Base-by-base conservation (phyloP, 2,113 vertebrate species). In the Etheostoma cragini region DNA sequence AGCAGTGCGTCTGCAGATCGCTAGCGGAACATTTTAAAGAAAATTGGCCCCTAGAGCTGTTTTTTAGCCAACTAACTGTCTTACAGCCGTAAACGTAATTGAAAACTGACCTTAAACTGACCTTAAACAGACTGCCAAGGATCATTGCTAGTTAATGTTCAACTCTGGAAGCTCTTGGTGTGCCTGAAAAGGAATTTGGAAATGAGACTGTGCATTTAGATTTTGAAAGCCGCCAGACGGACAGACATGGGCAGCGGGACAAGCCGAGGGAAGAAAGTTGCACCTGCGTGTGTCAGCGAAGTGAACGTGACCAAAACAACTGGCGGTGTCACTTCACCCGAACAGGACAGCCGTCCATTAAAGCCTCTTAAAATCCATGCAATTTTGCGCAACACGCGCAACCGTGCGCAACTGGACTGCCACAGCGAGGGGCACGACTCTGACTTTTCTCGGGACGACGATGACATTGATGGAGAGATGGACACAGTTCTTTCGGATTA, bases 201-300 rank as follows among this genome's bases (percentile, higher is more conserved):
- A 49, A 80, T 77, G 64, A 38, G 57, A 82, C 16, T 72, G 62
- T 64, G 38, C 14, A 0, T 47, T 71, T 73, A 78, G 68, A 3
- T 24, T 62, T 49, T 38, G 16, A 15, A 16, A 67, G 38, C 38
- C 52, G 53, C 14, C 42, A 8, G 38, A 66, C 45, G 16, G 30
- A 16, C 53, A 61, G 84, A 72, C 60, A 96, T 95, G 95, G 95
- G 95, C 52, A 93, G 85, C 73, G 89, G 91, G 0, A 87, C 89
- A 16, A 95, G 95, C 87, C 84, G 93, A 67, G 87, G 91, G 26
- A 95, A 94, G 72, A 96, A 77, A 81, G 92, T 95, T 12, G 90
- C 95, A 88, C 93, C 95, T 81, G 92, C 65, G 76, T 80, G 87
- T 15, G 74, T 83, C 22, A 80, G 64, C 30, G 92, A 93, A 49